Percentiles rank a stretch among this genome's conserved stretches.
phyloP scores from a whole-genome alignment of 2,888 invertebrate genomes.

The Acanthosepion esculentum region DNA sequence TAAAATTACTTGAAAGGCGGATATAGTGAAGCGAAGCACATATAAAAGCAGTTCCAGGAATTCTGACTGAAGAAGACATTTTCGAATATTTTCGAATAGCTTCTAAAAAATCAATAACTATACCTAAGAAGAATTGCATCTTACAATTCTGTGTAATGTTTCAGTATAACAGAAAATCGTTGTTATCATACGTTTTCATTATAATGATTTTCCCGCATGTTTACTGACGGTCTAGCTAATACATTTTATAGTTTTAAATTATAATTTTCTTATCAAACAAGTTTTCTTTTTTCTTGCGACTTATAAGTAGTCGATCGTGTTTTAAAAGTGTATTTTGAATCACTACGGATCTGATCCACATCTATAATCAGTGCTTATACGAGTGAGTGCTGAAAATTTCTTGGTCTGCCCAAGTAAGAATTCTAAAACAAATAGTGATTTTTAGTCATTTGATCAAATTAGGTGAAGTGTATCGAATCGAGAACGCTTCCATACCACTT shows the following conservation, averaged over 20 bases:
- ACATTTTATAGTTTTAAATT: too few species aligned
- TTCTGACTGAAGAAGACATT: conserved; percentile 5
- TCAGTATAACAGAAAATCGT: background rate
- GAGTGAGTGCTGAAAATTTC: too few species aligned
- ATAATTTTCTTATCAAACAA: background rate
- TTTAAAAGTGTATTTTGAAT: too few species aligned
- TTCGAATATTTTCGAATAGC: background rate
- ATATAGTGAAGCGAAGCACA: background rate
- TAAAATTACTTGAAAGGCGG: background rate
- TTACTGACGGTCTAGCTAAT: background rate
- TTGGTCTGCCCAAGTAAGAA: too few species aligned
- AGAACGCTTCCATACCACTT: too few species aligned
- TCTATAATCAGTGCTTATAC: too few species aligned
- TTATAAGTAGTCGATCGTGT: background rate
- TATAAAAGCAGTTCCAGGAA: background rate
- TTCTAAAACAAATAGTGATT: too few species aligned
- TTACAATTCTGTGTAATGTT: background rate
- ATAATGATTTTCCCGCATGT: background rate
- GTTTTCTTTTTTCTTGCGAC: background rate
- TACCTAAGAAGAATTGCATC: background rate
- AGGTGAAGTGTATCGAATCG: too few species aligned
- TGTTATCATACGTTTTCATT: background rate
- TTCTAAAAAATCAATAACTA: background rate
- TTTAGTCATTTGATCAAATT: too few species aligned
- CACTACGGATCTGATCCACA: too few species aligned